Conservation (phyloP, 2,888 invertebrate species). For the Pammene fasciana region DNA sequence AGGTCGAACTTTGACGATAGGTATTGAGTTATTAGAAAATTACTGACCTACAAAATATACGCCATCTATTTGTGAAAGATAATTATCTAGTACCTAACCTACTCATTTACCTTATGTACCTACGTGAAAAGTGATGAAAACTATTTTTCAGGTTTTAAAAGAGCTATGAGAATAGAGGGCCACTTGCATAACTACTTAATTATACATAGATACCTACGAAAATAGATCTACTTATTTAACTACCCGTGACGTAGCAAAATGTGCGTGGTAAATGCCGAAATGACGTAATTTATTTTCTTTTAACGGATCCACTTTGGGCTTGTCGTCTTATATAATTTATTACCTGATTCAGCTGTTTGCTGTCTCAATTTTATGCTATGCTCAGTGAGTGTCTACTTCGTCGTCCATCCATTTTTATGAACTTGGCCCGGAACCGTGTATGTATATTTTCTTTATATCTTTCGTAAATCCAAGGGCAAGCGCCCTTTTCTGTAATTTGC, state of each 20-base stretch:
- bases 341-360: neutral
- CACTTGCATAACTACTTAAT: neutral
- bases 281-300: constrained; percentile 1
- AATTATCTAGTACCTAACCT: no score
- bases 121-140: no score
- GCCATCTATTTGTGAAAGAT: no score
- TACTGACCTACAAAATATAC: no score
- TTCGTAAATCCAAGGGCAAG: neutral
- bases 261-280: neutral
- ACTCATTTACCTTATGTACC: no score
- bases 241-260: neutral
- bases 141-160: no score
- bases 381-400: neutral
- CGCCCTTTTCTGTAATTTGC: neutral
- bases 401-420: no score
- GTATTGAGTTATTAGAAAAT: no score
- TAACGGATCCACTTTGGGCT: constrained; percentile 1
- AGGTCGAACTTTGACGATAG: no score
- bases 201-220: neutral
- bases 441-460: neutral
- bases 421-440: no score
- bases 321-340: neutral
- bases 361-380: neutral
- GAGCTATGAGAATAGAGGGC: neutral
- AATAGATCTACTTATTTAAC: neutral